Base-by-base conservation (phyloP, 2,888 invertebrate species). In the Beris morrisii region DNA sequence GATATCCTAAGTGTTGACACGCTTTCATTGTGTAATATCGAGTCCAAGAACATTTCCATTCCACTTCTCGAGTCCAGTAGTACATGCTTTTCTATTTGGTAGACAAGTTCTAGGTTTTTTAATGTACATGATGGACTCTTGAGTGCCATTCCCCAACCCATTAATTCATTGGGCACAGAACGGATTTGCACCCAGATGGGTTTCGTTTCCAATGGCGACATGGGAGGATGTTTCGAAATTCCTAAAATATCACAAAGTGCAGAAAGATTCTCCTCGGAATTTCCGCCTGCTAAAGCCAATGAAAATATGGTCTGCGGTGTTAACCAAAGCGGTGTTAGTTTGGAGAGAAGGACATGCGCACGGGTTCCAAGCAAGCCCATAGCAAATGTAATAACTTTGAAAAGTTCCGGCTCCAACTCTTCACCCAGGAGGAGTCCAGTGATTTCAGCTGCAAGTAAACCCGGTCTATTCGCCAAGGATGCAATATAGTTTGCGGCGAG, bases 401-500 rank as follows among this genome's bases (percentile, higher is more conserved):
- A 61, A 43, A 81, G 70, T 44, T 81, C 79, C 2, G 83, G 83
- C 54, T 84, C 77, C 2, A 82, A 79, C 65, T 84, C 84, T 53
- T 75, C 76, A 5, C 73, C 74, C 9, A 75, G 71, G 13, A 74
- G 73, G 6, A 76, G 69, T 0, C 75, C 75, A 2, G 75, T 74
- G 63, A 85, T 76, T 74, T 85, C 85, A 11, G 82, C 78, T 22
- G 83, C 77, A 5, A 84, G 74, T 13, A 84, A 79, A 56, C 83
- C 82, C 0, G 83, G 81, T 69, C 83, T 81, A 70, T 82, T 82
- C 5, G 83, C 82, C 5, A 84, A 77, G 0, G 84, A 83, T 0
- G 83, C 81, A n/a, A 84, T 77, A 73, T 84, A 84, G 71, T 83
- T 83, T 1, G 84, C 84, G 1, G 84, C 82, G n/a, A 84, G 74